These are phyloP conservation scores for Hemithea aestivaria DNA, from an alignment of 2,888 invertebrate species.

Conservation along the genomic window DNA sequence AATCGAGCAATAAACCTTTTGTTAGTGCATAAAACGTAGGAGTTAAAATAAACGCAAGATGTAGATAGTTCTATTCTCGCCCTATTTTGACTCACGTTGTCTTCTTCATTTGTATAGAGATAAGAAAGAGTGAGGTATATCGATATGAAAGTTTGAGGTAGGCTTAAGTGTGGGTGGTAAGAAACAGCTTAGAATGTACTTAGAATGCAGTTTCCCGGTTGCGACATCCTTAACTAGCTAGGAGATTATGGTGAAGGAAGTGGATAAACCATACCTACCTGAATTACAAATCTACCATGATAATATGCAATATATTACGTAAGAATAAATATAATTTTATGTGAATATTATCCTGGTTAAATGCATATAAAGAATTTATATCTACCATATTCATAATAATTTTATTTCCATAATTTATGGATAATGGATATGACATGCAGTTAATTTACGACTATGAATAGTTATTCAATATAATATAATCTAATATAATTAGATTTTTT, in stretches of 20 bases:
- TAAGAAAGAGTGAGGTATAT: slow-evolving; percentile 23
- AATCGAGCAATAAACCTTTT: slow-evolving; percentile 63
- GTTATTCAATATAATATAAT: no score
- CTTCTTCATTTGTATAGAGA: slow-evolving; percentile 15
- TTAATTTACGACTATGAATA: no score
- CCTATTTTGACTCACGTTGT: slow-evolving; percentile 37
- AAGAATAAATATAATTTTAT: background rate
- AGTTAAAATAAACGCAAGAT: slow-evolving; percentile 41
- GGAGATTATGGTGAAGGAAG: slow-evolving; percentile 20
- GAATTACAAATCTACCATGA: no score
- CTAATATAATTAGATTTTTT: no score
- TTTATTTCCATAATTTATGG: no score
- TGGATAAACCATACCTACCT: slow-evolving; percentile 15
- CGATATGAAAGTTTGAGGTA: slow-evolving; percentile 35
- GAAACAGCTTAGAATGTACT: slow-evolving; percentile 46
- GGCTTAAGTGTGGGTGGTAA: slow-evolving; percentile 52
- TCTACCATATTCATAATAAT: no score
- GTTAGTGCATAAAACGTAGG: slow-evolving; percentile 51
- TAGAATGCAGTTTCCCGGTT: slow-evolving; percentile 54
- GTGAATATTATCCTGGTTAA: background rate
- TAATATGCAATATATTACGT: no score
- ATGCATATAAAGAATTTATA: no score
- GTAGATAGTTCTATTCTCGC: slow-evolving; percentile 46
- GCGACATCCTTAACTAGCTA: slow-evolving; percentile 39
- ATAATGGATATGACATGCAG: no score